Percentiles rank a stretch among this genome's conserved stretches.
These are phyloP conservation scores for Melitaea cinxia DNA, from an alignment of 1,140 invertebrate genomes.

Conservation along the genomic window DNA sequence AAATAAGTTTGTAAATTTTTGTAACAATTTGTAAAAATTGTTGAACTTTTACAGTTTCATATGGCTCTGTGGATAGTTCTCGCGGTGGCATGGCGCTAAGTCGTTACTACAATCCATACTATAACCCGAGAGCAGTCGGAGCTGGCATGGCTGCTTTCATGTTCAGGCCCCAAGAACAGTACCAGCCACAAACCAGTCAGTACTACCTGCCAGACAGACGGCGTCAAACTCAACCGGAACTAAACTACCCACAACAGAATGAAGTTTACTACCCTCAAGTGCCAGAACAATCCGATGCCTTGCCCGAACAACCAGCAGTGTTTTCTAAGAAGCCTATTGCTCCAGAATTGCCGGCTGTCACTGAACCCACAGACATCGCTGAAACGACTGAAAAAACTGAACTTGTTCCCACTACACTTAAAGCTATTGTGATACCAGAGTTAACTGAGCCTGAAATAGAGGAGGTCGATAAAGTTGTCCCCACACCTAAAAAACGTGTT, in stretches of 20 bases:
- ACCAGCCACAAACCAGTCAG: constrained; percentile 54
- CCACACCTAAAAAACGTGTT: constrained; percentile 54
- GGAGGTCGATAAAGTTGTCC: constrained; percentile 52
- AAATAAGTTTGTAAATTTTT: neutral
- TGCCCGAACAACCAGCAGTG: constrained; percentile 42
- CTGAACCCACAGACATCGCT: constrained; percentile 56
- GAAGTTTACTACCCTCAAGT: constrained; percentile 63
- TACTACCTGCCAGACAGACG: constrained; percentile 69
- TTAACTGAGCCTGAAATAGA: constrained; percentile 62
- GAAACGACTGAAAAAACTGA: constrained; percentile 63
- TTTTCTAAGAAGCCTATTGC: constrained; percentile 46
- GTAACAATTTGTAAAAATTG: neutral
- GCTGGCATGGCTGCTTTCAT: constrained; percentile 72
- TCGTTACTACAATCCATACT: constrained; percentile 74
- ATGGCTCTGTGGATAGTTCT: constrained; percentile 57
- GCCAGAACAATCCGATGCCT: constrained; percentile 46
- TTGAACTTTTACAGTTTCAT: constrained; percentile 58
- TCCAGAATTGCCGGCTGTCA: constrained; percentile 51
- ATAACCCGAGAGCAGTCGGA: constrained; percentile 53
- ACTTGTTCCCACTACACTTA: constrained; percentile 50
- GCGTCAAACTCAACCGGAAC: constrained; percentile 57
- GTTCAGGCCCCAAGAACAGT: constrained; percentile 59
- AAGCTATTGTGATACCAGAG: constrained; percentile 53
- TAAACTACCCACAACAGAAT: constrained; percentile 61
- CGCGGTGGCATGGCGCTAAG: constrained; percentile 67